phyloP scores from a whole-genome alignment of 2,888 invertebrate species.

The Capitulum mitella region DNA sequence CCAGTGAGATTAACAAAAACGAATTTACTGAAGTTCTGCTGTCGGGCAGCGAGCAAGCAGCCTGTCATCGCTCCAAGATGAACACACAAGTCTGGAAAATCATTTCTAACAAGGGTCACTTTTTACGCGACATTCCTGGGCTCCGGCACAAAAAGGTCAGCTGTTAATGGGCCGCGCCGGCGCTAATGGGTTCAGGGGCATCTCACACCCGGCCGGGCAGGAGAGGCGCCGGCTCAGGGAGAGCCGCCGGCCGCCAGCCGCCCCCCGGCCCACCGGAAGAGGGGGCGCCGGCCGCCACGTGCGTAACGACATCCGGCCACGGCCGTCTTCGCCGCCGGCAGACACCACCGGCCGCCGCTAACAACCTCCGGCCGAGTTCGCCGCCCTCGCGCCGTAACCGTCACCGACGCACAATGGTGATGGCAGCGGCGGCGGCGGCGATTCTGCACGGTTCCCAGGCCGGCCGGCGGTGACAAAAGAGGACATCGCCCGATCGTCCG shows the following conservation, averaged over 20 bases:
- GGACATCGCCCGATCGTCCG: background rate
- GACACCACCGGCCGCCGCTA: conserved; percentile 56
- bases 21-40: no score
- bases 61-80: no score
- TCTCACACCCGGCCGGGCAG: background rate
- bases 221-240: background rate
- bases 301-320: conserved; percentile 9
- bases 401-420: background rate
- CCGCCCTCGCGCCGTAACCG: conserved; percentile 11
- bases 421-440: no score
- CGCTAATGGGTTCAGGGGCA: background rate
- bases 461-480: no score
- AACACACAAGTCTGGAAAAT: background rate
- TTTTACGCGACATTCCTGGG: background rate
- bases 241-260: background rate
- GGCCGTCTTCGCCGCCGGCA: conserved; percentile 55
- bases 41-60: no score
- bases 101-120: background rate
- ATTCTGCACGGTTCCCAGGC: background rate
- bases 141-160: background rate
- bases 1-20: no score
- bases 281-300: conserved; percentile 11
- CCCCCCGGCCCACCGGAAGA: background rate
- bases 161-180: background rate
- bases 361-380: conserved; percentile 41